Base-by-base conservation (phyloP, 2,888 invertebrate genomes). In the Sarcophaga subvicina region DNA sequence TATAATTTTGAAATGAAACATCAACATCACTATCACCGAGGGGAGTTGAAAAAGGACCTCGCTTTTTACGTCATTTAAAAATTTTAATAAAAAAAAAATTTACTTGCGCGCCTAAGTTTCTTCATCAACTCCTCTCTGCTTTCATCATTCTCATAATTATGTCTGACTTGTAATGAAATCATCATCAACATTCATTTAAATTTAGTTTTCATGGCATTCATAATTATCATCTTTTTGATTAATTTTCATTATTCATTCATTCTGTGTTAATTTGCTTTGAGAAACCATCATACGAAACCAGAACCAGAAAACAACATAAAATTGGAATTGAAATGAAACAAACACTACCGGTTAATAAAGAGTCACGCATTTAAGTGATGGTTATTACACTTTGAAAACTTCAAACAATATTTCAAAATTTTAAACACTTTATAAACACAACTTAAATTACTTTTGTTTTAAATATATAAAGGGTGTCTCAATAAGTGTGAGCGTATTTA, bases 291-390 rank as follows among this genome's bases (percentile, higher is more conserved):
- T 17, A 63, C 37, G n/a, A 62, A 70, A 2, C 8, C n/a, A n/a
- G n/a, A 37, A 70, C 11, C 60, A 70, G 72, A 71, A 20, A 77
- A 22, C 20, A 69, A 67, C n/a, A 71, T 67, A 60, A 17, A 67
- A 83, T 83, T 83, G 86, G 86, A 86, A 86, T 86, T 86, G 86
- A 83, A 83, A 77, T n/a, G 25, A 59, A 66, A 71, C 20, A 20
- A 22, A 69, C n/a, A 54, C 2, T 14, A 64, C 66, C 66, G 59
- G 76, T 75, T 8, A 20, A 62, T 66, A 72, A 72, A 25, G 70
- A 60, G 62, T 63, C 27, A 66, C 59, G 75, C 73, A 67, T 59
- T 80, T 20, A 63, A 67, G 10, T 37, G 8, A 54, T 37, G 8
- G 17, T 17, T 2, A 14, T 49, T 49, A 54, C 54, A 72, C n/a